phyloP scores from a whole-genome alignment of 1,140 invertebrate species.

The Drosophila subpulchrella region DNA sequence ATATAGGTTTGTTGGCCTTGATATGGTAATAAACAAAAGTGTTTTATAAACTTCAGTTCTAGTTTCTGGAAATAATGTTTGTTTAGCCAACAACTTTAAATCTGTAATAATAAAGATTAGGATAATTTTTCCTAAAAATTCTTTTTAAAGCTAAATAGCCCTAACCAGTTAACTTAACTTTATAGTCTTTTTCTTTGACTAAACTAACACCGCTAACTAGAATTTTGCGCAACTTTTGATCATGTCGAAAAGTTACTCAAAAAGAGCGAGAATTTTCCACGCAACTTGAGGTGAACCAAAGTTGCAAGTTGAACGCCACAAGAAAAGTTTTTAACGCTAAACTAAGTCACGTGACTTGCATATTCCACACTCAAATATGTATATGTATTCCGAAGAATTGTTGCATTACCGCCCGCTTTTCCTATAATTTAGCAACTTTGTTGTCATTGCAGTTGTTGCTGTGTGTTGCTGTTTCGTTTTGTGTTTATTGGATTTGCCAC shows the following conservation, averaged over 20 bases:
- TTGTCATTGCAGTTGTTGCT: constrained; percentile 27
- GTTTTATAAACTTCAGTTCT: no score
- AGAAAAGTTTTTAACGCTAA: constrained; percentile 43
- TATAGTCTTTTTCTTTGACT: neutral
- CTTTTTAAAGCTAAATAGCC: no score
- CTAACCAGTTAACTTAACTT: neutral
- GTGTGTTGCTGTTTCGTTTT: constrained; percentile 20
- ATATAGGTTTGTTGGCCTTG: neutral
- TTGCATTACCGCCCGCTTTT: constrained; percentile 8
- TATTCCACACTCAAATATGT: constrained; percentile 11
- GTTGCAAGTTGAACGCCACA: constrained; percentile 17
- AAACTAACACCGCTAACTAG: neutral
- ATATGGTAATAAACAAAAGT: neutral
- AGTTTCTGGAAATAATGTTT: neutral
- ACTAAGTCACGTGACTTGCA: constrained; percentile 60
- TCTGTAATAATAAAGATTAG: neutral
- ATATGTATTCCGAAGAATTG: constrained; percentile 18
- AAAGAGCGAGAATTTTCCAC: constrained; percentile 2
- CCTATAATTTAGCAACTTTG: constrained; percentile 35
- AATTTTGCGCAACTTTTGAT: constrained; percentile 6
- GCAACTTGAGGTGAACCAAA: constrained; percentile 5
- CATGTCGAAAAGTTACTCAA: constrained; percentile 10
- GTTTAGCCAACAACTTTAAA: neutral
- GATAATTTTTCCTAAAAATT: no score
- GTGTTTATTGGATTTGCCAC: constrained; percentile 50